Evolutionary conservation across 2,797 vertebrate species (phyloP), one percentile per base, ranked within the genome.

Genomic region (Mionectes olivaceus): DNA sequence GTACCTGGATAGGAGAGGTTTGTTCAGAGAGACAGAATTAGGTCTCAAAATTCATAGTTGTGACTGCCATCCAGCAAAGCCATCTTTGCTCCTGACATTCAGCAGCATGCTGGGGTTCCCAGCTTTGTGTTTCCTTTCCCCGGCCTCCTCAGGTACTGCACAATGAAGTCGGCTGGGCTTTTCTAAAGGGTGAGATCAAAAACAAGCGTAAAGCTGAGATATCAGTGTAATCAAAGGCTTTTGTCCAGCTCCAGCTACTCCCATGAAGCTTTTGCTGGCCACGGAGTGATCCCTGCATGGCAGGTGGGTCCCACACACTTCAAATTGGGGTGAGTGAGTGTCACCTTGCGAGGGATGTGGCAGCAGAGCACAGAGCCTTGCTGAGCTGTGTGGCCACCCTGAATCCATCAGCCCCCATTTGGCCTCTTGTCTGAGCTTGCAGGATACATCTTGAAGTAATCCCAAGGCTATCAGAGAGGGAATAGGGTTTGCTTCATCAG

Each of bases 361-460:
- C 33, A 46, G 28, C 18, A 44, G 37, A 67, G 28, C 44, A 35
- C 3, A 1, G 41, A 81, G 10, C 27, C 2, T 16, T 43, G 30
- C 53, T 68, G 33, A 53, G 30, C 10, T 74, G 9, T 8, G 2
- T 23, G 76, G 43, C 59, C 86, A 75, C 59, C 70, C 56, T 44
- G 85, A 59, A 76, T 82, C 90, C 85, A 57, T 86, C 47, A 83
- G 30, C 47, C 13, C 21, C 19, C 13, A 2, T 64, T 64, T 70
- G 41, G 37, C 27, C 19, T 39, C 39, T 37, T 57, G 30, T 46
- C 56, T 89, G 88, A 67, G 30, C 49, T 82, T 74, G 60, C 25
- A 17, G 21, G 39, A 5, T 60, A 49, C 74, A 77, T 87, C 89
- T 94, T 93, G 95, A 95, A 94, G 52, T 77, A 92, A 93, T 95